Conservation (phyloP, 2,888 invertebrate genomes). For the Caenorhabditis virilis region DNA sequence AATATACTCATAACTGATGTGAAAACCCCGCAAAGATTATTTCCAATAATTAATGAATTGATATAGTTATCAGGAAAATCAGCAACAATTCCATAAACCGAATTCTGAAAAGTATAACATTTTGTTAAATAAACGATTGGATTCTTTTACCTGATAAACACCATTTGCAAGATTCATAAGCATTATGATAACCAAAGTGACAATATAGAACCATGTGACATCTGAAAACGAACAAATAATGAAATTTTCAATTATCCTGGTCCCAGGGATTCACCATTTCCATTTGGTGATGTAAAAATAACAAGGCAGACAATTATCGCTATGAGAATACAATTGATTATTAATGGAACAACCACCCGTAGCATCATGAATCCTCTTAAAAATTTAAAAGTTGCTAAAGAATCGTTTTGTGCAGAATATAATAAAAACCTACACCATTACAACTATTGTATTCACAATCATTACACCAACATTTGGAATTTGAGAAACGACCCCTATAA, state of each 20-base stretch:
- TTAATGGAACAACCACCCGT: slow-evolving; percentile 76
- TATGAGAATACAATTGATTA: slow-evolving; percentile 68
- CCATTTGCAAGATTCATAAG: slow-evolving; percentile 80
- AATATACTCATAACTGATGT: slow-evolving; percentile 65
- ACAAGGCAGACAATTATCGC: slow-evolving; percentile 70
- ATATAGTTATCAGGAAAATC: slow-evolving; percentile 82
- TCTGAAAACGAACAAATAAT: slow-evolving; percentile 45
- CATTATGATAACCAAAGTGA: slow-evolving; percentile 71
- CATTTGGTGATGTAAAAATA: slow-evolving; percentile 69
- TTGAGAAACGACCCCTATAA: slow-evolving; percentile 86
- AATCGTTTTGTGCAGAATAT: neutral
- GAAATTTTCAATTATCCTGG: too few species aligned
- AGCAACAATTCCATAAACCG: slow-evolving; percentile 94
- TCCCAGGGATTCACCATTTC: slow-evolving; percentile 5
- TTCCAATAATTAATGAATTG: slow-evolving; percentile 83
- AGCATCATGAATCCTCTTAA: slow-evolving; percentile 82
- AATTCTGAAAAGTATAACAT: too few species aligned
- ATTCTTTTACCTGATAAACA: too few species aligned
- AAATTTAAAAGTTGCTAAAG: too few species aligned
- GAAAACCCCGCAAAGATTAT: slow-evolving; percentile 68
- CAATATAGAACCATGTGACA: slow-evolving; percentile 69
- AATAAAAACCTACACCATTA: slow-evolving; percentile 40
- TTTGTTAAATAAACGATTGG: too few species aligned
- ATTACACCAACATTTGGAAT: slow-evolving; percentile 91
- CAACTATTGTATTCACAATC: slow-evolving; percentile 65